Conservation (phyloP, 2,888 invertebrate species). For the Hyppa rectilinea region DNA sequence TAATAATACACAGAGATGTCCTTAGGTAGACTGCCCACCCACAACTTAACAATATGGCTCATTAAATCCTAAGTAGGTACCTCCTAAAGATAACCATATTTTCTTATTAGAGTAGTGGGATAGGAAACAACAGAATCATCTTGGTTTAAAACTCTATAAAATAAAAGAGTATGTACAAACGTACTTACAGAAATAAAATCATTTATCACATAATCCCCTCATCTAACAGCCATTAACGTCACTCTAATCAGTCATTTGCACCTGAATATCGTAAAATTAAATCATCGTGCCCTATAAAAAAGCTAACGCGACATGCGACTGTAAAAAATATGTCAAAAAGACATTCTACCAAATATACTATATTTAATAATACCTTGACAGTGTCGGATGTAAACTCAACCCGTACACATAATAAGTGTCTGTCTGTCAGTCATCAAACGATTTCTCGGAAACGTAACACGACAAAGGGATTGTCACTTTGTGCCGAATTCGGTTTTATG, state of each 20-base stretch:
- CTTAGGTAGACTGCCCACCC: not conserved
- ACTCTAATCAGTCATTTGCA: slow-evolving; percentile 4
- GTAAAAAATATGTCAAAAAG: slow-evolving; percentile 35
- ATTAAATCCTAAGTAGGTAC: not conserved
- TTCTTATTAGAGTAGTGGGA: not conserved
- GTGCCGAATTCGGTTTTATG: slow-evolving; percentile 68
- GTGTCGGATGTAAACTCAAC: slow-evolving; percentile 49
- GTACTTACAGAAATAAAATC: not conserved
- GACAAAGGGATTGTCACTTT: slow-evolving; percentile 69
- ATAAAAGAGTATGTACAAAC: not conserved
- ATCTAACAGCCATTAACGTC: not conserved
- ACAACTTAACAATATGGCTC: not conserved
- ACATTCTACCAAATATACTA: slow-evolving; percentile 56
- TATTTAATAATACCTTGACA: slow-evolving; percentile 57
- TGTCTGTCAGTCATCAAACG: slow-evolving; percentile 67
- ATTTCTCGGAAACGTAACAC: slow-evolving; percentile 58
- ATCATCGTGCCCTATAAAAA: slow-evolving; percentile 20
- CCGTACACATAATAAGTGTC: slow-evolving; percentile 59
- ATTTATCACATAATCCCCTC: too few relatives aligned
- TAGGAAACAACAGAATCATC: too few relatives aligned
- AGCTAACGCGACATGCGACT: slow-evolving; percentile 9
- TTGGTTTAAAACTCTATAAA: not conserved
- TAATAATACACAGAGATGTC: not conserved
- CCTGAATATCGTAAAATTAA: slow-evolving; percentile 34
- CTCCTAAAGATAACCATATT: not conserved